Evolutionary conservation across 2,113 vertebrate genomes (phyloP).

Genomic region (Psophia crepitans): DNA sequence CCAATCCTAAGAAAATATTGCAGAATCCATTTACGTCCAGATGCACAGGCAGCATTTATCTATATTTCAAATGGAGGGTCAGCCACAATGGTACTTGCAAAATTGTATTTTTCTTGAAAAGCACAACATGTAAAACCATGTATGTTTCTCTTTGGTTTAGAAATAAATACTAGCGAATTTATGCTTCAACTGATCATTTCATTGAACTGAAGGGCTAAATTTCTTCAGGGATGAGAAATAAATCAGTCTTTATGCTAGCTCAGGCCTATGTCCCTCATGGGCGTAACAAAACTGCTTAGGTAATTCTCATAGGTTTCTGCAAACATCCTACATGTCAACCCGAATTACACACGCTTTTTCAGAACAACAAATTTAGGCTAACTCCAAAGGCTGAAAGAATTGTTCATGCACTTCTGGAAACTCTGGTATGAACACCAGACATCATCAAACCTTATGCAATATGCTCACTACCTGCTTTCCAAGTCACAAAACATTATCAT

Average conservation of each 20-base stretch:
- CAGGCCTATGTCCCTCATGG: background rate
- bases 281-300: background rate
- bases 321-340: background rate
- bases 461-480: background rate
- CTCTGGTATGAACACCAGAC: background rate
- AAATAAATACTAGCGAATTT: background rate
- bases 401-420: background rate
- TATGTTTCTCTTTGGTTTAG: background rate
- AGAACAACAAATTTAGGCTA: background rate
- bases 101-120: background rate
- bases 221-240: constrained; percentile 21
- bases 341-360: background rate
- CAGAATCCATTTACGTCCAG: background rate
- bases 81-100: background rate
- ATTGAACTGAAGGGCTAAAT: background rate
- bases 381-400: background rate
- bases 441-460: background rate
- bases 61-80: background rate
- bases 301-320: background rate
- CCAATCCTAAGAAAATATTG: background rate
- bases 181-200: background rate
- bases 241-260: background rate
- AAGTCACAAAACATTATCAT: background rate
- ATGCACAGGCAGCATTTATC: background rate
- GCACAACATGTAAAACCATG: background rate